phyloP scores from a whole-genome alignment of 1,140 invertebrate species.

The Apis laboriosa region DNA sequence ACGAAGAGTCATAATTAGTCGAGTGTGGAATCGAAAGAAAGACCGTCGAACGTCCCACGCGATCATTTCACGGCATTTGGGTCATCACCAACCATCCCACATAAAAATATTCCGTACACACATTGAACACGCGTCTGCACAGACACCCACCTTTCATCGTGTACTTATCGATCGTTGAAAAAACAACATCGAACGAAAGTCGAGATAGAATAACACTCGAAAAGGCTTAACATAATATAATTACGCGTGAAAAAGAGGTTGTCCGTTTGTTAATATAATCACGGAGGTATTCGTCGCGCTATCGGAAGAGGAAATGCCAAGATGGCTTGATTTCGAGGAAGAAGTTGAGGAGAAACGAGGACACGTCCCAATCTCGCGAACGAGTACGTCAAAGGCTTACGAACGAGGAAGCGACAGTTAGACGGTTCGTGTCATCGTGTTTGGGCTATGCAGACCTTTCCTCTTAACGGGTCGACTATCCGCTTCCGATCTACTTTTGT shows the following conservation, averaged over 20 bases:
- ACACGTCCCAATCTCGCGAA: constrained; percentile 52
- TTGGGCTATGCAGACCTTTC: constrained; percentile 11
- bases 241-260: constrained; percentile 49
- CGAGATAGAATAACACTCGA: not conserved
- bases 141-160: constrained; percentile 17
- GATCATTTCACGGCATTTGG: constrained; percentile 65
- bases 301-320: constrained; percentile 37
- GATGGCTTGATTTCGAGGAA: constrained; percentile 35
- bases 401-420: constrained; percentile 38
- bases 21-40: constrained; percentile 48
- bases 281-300: constrained; percentile 33
- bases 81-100: constrained; percentile 63
- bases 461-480: constrained; percentile 17
- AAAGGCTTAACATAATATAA: constrained; percentile 6
- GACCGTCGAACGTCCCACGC: constrained; percentile 49
- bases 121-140: constrained; percentile 13
- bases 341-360: constrained; percentile 28
- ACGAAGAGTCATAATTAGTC: constrained; percentile 46
- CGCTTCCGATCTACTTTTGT: constrained; percentile 50
- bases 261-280: constrained; percentile 32
- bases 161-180: not conserved
- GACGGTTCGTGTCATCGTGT: constrained; percentile 37
- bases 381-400: constrained; percentile 38
- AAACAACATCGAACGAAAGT: not conserved
- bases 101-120: constrained; percentile 54